A percentile compares a stretch with the other conserved stretches of the same genome.
Evolutionary conservation across 2,888 invertebrate genomes (phyloP).

Genomic region (Xylophagus ater): DNA sequence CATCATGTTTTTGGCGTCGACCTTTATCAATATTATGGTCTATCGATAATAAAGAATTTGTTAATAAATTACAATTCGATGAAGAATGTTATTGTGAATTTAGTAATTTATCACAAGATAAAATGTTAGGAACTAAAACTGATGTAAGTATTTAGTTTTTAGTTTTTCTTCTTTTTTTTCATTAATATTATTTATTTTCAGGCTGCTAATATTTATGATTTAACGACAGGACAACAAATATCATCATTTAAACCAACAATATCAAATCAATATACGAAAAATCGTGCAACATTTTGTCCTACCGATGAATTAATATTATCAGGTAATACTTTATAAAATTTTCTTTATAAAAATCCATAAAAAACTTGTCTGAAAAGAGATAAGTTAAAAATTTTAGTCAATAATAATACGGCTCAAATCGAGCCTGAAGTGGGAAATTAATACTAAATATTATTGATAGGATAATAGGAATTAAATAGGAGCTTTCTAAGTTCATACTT

Average conservation of each 20-base stretch:
- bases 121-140: slow-evolving; percentile 78
- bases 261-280: slow-evolving; percentile 87
- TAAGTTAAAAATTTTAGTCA: too few species aligned
- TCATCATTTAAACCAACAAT: slow-evolving; percentile 65
- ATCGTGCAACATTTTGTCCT: slow-evolving; percentile 87
- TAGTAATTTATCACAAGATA: slow-evolving; percentile 72
- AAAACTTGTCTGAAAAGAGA: too few species aligned
- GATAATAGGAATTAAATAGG: too few species aligned
- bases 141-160: slow-evolving; percentile 44
- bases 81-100: slow-evolving; percentile 88
- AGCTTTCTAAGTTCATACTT: too few species aligned
- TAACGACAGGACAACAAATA: slow-evolving; percentile 64
- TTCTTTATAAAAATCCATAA: background rate
- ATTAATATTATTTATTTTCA: slow-evolving; percentile 18
- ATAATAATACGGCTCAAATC: too few species aligned
- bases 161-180: too few species aligned
- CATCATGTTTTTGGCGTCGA: slow-evolving; percentile 76
- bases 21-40: slow-evolving; percentile 50
- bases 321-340: slow-evolving; percentile 32
- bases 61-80: slow-evolving; percentile 55
- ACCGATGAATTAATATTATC: slow-evolving; percentile 89
- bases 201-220: slow-evolving; percentile 64
- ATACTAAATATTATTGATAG: too few species aligned
- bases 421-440: too few species aligned
- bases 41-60: slow-evolving; percentile 33